Base-by-base conservation (phyloP, 2,113 vertebrate genomes). In the Cercopithecus mona region DNA sequence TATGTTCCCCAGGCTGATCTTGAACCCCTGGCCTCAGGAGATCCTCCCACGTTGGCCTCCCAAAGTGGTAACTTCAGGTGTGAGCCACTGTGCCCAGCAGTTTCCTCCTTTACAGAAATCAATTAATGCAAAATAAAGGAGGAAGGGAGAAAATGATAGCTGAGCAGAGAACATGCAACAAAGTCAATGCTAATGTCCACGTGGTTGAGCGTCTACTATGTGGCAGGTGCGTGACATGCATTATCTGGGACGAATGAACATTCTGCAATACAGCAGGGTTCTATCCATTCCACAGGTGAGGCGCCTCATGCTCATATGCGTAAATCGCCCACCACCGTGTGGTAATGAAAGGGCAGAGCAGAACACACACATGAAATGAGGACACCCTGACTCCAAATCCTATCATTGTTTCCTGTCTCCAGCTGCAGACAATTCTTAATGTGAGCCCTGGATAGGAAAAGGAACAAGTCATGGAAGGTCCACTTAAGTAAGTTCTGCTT, bases 31-130 rank as follows among this genome's bases (percentile, higher is more conserved):
- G 16, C 6, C 66, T 68, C 66, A 68, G 30, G 66, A 16, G 16
- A 68, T 68, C 16, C 7, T 68, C 66, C 66, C 0, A 3, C 66
- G 1, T 68, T 35, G 32, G 32, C 16, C 16, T 68, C 16, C 32
- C 32, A 68, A 17, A 68, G 16, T 4, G 16, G 14, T 68, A 32
- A 68, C 7, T 16, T 32, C 32, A 17, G 32, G 16, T 18, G 30
- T 68, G 66, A 68, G 66, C 66, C 32, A 16, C 61, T 32, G 61
- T 64, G 27, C 66, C 66, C 66, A 68, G 32, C 7, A 20, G 52
- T 70, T 93, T 84, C 64, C 85, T 93, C 57, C 20, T 91, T 85
- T 94, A 75, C 72, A 75, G n/a, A 92, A 48, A 81, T 40, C 64
- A 66, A 96, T 8, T 64, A 3, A 57, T 59, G 22, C 43, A 48